These are phyloP conservation scores for Antitype chi DNA, from an alignment of 2,888 invertebrate species.

Conservation along the genomic window DNA sequence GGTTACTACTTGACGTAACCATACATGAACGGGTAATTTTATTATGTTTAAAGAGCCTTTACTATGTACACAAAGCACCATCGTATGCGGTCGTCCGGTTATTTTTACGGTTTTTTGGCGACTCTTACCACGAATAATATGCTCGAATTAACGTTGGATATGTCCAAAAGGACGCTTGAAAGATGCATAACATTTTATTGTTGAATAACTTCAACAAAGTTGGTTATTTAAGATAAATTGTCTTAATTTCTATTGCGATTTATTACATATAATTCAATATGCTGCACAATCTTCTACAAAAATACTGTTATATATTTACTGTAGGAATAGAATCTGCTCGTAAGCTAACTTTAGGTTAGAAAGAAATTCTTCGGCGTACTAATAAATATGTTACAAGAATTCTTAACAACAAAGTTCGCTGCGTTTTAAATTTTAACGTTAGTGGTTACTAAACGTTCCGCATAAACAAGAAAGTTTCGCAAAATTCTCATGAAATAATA, in stretches of 20 bases:
- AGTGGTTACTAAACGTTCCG: conserved; percentile 57
- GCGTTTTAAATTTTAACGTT: conserved; percentile 54
- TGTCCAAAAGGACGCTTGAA: background rate
- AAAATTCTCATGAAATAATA: conserved; percentile 69
- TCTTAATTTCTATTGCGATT: background rate
- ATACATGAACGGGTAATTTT: conserved; percentile 44
- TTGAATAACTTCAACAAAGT: background rate
- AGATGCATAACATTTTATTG: background rate
- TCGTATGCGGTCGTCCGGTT: background rate
- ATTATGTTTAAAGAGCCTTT: conserved; percentile 33
- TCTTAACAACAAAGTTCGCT: conserved; percentile 48
- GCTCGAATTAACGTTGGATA: background rate
- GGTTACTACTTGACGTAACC: conserved; percentile 67
- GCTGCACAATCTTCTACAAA: conserved; percentile 7
- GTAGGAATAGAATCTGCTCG: conserved; percentile 2
- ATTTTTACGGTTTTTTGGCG: background rate
- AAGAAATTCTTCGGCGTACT: conserved; percentile 34
- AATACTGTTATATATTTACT: conserved; percentile 12
- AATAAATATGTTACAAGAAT: conserved; percentile 53
- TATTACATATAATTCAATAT: background rate
- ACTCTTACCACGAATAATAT: conserved; percentile 11
- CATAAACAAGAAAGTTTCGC: conserved; percentile 65
- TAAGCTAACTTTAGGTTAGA: conserved; percentile 14
- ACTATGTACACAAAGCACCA: conserved; percentile 14
- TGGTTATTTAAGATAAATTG: background rate